Evolutionary conservation across 2,113 vertebrate species (phyloP).

Genomic region (Butorides virescens): DNA sequence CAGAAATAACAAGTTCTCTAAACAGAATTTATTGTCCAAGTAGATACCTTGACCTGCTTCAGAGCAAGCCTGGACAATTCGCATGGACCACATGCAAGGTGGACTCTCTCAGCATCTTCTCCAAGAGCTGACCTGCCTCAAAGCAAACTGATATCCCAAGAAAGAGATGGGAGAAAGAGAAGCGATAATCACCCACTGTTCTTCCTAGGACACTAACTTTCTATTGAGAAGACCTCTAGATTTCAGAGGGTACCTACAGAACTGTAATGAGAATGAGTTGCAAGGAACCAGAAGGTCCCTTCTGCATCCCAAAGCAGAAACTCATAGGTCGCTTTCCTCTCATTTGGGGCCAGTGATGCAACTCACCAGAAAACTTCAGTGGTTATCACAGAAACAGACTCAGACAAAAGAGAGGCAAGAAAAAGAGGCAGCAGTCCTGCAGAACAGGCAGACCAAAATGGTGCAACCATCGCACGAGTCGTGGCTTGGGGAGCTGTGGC

Average conservation of each 20-base stretch:
- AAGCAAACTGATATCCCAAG: neutral
- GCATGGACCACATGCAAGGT: accelerated
- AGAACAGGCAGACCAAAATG: neutral
- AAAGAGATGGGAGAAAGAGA: neutral
- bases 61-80: neutral
- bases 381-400: neutral
- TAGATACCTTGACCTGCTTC: neutral
- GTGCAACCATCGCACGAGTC: accelerated
- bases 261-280: neutral
- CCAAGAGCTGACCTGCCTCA: neutral
- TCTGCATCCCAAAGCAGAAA: neutral
- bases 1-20: neutral
- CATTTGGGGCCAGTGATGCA: neutral
- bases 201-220: neutral
- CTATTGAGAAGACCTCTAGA: neutral
- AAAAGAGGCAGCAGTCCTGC: neutral
- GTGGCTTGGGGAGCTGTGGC: neutral
- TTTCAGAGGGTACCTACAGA: neutral
- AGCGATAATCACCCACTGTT: neutral
- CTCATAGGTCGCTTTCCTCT: neutral
- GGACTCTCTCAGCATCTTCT: neutral
- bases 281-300: neutral
- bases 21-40: neutral
- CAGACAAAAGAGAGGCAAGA: neutral
- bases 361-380: neutral